Evolutionary conservation across 2,888 invertebrate genomes (phyloP), one percentile per base, ranked within the genome.

Genomic region (Tridacna gigas): DNA sequence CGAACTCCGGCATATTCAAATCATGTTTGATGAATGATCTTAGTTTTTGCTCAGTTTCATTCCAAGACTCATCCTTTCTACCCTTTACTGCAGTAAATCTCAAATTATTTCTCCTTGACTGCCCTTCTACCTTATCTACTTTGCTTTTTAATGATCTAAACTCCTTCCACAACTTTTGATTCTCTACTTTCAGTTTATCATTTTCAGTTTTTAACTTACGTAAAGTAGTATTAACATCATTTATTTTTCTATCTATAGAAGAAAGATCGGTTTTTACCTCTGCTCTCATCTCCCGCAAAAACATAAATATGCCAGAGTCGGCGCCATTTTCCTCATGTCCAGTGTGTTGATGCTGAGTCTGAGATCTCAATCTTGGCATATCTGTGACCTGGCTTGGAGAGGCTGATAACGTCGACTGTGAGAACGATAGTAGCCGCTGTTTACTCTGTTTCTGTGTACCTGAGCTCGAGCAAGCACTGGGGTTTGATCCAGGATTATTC

Each of bases 51-150:
- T 66, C 65, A 26, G 9, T 26, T 66, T 11, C 26, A 11, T 66
- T 28, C 65, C 65, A 66, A 7, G 26, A 26, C 22, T 66, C 65
- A 25, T 26, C 18, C 11, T 4, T 11, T 11, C 11, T 20, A 11
- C 65, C 65, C 28, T 66, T 26, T 22, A 66, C 26, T 13, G 11
- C 65, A 26, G 15, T 22, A 66, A 66, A 26, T n/a, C 65, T 25
- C 26, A 66, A 66, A 26, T 22, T 66, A 18, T 66, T 66, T 12
- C 65, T 25, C 26, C 65, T 66, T 13, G 65, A 66, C 7, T 66
- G 65, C 15, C 65, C 65, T 26, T 66, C 65, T 11, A 66, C 7
- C 3, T 26, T 66, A 22, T 61, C 61, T 7, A 61, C 9, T 20
- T 61, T 61, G 13, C 9, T 20, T 11, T 11, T 61, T 20, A 61